Conservation (phyloP, 2,888 invertebrate genomes). For the Physocephala rufipes region DNA sequence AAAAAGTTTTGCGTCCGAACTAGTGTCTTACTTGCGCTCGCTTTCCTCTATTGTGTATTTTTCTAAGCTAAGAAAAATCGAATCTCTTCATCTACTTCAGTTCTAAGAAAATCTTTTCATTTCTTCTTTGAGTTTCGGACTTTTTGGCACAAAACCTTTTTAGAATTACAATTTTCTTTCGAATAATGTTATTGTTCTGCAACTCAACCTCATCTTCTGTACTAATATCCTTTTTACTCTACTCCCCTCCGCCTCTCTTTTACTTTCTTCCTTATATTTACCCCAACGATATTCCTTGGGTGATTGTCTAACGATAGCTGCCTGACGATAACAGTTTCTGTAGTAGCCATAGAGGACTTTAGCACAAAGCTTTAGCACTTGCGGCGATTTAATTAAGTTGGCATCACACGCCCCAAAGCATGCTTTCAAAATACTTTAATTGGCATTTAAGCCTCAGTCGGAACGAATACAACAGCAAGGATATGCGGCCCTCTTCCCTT, state of each 20-base stretch:
- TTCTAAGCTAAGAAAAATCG: background rate
- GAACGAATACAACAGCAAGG: background rate
- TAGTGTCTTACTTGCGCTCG: background rate
- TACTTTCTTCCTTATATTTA: background rate
- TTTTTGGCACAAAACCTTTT: constrained; percentile 1
- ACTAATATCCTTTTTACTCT: background rate
- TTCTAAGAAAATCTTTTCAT: background rate
- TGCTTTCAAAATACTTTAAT: constrained; percentile 29
- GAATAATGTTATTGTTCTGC: background rate
- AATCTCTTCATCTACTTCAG: background rate
- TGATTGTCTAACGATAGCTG: too few relatives aligned
- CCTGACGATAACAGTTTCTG: too few relatives aligned
- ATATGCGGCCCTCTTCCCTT: background rate
- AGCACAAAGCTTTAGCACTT: constrained; percentile 28
- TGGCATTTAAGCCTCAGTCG: constrained; percentile 17
- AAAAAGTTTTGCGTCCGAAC: background rate
- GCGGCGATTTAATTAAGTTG: constrained; percentile 35
- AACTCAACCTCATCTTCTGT: background rate
- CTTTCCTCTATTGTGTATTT: background rate
- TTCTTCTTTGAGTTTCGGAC: background rate
- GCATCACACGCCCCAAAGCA: constrained; percentile 25
- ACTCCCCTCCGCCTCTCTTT: background rate
- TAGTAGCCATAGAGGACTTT: constrained; percentile 1
- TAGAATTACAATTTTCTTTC: constrained; percentile 11
- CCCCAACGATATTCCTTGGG: too few relatives aligned